Base-by-base conservation (phyloP, 2,888 invertebrate species). In the Chromoteleia sp. region DNA sequence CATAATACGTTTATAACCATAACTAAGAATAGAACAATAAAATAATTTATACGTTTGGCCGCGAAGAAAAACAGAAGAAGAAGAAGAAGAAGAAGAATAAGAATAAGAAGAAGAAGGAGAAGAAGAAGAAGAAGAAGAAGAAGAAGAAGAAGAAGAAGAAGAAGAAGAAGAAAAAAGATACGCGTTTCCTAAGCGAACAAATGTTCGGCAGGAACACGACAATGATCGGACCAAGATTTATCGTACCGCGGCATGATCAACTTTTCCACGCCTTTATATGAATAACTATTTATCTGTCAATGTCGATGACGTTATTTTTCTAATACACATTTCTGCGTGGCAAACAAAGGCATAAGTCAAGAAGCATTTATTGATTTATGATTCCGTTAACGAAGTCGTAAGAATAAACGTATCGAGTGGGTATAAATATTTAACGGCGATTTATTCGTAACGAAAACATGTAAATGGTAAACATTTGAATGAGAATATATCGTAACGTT, bases 281-380 rank as follows among this genome's bases (percentile, higher is more conserved):
- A 81, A 81, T 75, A 71, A 70, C 63, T 76, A 48, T 81, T 65
- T 77, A 81, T 81, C 76, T 61, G 63, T 54, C 71, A 29, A 54
- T 48, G 67, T 25, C 75, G 71, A 52, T 71, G 75, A 63, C 80
- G 75, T 17, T 68, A 75, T 58, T 80, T 80, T 80, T 70, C 67
- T 61, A 74, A 61, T 65, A 54, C 29, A 33, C 58, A 58, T 59
- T 48, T 54, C 56, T 67, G 68, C 41, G 48, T 15, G 3, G 50
- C 74, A 54, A 76, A 81, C 81, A 81, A 81, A 81, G 71, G 58
- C 65, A 71, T 58, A 67, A 74, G 67, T 76, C 73, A 73, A 81
- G 73, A 61, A 65, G 59, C 67, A 41, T 59, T 70, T 73, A 73
- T 76, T 81, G 76, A 81, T 81, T 77, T 81, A 77, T 36, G 81